These are phyloP conservation scores for Drosophila jambulina DNA, from an alignment of 1,140 invertebrate species.

Conservation along the genomic window DNA sequence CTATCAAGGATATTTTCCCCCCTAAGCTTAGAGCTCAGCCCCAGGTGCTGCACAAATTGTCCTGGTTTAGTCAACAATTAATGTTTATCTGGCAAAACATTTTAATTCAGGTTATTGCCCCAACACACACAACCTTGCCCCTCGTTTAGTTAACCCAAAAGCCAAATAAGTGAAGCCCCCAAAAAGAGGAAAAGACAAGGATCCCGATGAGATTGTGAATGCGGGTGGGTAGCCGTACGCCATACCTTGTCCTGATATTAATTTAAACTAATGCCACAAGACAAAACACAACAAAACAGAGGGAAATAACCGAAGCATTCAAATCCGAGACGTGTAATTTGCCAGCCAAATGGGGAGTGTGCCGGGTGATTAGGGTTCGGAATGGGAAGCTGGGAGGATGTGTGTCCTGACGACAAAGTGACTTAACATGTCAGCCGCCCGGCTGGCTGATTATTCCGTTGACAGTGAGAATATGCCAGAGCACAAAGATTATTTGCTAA, in stretches of 20 bases:
- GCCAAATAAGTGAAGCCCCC: conserved; percentile 13
- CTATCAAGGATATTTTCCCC: not conserved
- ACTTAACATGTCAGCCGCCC: conserved; percentile 73
- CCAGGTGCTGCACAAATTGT: conserved; percentile 44
- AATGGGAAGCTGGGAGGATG: not conserved
- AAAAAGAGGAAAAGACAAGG: conserved; percentile 17
- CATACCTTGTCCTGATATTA: conserved; percentile 56
- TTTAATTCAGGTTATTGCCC: conserved; percentile 49
- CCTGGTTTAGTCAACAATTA: conserved; percentile 51
- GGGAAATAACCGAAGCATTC: conserved; percentile 55
- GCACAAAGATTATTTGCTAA: conserved; percentile 39
- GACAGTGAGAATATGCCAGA: conserved; percentile 57
- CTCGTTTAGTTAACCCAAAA: conserved; percentile 17
- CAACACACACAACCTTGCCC: conserved; percentile 10
- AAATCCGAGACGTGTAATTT: conserved; percentile 65
- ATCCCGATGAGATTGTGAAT: conserved; percentile 26
- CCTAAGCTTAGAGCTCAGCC: conserved; percentile 13
- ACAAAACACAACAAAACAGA: conserved; percentile 38
- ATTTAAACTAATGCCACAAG: conserved; percentile 69
- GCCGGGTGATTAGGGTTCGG: conserved; percentile 10
- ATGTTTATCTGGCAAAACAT: conserved; percentile 51
- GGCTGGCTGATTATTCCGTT: conserved; percentile 70
- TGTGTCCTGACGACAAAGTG: conserved; percentile 58
- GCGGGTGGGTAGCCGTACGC: conserved; percentile 26
- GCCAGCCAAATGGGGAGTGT: conserved; percentile 30